A percentile compares a stretch with the other conserved stretches of the same genome.
Conservation (phyloP, 2,888 invertebrate genomes). For the Copidosoma aretas region DNA sequence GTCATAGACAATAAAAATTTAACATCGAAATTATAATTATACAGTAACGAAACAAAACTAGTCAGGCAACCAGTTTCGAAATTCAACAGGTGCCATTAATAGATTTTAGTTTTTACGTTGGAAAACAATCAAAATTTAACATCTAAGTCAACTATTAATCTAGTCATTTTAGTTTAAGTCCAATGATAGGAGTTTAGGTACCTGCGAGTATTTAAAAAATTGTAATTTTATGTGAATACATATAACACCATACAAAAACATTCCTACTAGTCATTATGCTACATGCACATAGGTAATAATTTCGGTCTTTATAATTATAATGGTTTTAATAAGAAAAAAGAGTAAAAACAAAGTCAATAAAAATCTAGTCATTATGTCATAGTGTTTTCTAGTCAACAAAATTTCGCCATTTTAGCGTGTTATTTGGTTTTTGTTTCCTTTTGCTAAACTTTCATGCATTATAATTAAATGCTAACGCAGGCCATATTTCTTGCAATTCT, state of each 20-base stretch:
- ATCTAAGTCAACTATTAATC: background rate
- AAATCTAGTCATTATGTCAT: slow-evolving; percentile 38
- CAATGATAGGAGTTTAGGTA: slow-evolving; percentile 28
- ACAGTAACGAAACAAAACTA: slow-evolving; percentile 38
- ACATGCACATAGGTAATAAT: too few species aligned
- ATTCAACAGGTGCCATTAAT: background rate
- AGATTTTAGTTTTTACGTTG: slow-evolving; percentile 4
- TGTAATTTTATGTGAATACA: slow-evolving; percentile 6
- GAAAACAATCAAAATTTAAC: slow-evolving; percentile 5
- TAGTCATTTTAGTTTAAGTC: slow-evolving; percentile 28
- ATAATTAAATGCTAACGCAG: slow-evolving; percentile 50
- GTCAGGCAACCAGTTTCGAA: slow-evolving; percentile 12
- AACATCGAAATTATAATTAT: slow-evolving; percentile 24
- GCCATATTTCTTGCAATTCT: slow-evolving; percentile 58
- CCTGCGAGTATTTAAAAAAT: slow-evolving; percentile 11
- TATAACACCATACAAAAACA: slow-evolving; percentile 23
- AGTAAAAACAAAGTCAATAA: slow-evolving; percentile 28
- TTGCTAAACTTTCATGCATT: slow-evolving; percentile 20
- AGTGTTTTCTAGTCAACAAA: slow-evolving; percentile 33
- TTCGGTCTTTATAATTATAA: too few species aligned
- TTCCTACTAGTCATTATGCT: slow-evolving; percentile 13
- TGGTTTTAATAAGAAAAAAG: background rate
- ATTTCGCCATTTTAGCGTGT: background rate
- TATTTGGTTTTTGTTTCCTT: slow-evolving; percentile 1
- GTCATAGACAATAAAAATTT: background rate